These are phyloP conservation scores for Gila orcuttii DNA, from an alignment of 2,113 vertebrate genomes.

Conservation along the genomic window DNA sequence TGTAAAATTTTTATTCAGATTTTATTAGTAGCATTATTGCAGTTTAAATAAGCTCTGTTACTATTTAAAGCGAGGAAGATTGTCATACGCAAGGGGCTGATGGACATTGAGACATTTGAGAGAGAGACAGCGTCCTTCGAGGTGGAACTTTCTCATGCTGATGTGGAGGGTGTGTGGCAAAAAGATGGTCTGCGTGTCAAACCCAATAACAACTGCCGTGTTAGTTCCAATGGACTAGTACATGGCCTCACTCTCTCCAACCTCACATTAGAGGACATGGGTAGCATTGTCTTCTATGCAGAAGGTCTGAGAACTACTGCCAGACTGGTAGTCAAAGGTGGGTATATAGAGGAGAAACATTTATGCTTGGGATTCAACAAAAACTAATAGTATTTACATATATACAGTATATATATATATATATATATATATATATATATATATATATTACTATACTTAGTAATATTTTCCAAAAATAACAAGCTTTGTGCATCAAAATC, in stretches of 20 bases:
- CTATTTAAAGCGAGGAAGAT: slow-evolving; percentile 83
- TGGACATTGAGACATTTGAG: slow-evolving; percentile 82
- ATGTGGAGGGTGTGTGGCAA: slow-evolving; percentile 86
- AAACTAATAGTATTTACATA: background rate
- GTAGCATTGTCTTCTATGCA: slow-evolving; percentile 84
- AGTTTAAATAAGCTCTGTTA: background rate
- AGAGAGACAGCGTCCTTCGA: slow-evolving; percentile 87
- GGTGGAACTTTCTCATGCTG: slow-evolving; percentile 86
- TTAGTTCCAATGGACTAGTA: slow-evolving; percentile 75
- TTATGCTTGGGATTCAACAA: background rate
- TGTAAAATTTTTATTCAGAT: background rate
- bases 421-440: too few relatives aligned
- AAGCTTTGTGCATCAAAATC: background rate
- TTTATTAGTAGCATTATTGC: background rate
- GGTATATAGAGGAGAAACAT: background rate
- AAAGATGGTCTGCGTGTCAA: slow-evolving; percentile 87
- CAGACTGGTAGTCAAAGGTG: slow-evolving; percentile 85
- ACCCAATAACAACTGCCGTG: slow-evolving; percentile 76
- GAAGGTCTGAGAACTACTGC: slow-evolving; percentile 83
- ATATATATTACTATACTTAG: background rate
- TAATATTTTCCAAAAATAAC: background rate
- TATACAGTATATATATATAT: too few relatives aligned
- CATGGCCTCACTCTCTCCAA: slow-evolving; percentile 84
- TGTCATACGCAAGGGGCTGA: slow-evolving; percentile 74
- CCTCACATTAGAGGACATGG: slow-evolving; percentile 84